These are phyloP conservation scores for Alitta virens DNA, from an alignment of 2,888 invertebrate genomes.

Conservation along the genomic window DNA sequence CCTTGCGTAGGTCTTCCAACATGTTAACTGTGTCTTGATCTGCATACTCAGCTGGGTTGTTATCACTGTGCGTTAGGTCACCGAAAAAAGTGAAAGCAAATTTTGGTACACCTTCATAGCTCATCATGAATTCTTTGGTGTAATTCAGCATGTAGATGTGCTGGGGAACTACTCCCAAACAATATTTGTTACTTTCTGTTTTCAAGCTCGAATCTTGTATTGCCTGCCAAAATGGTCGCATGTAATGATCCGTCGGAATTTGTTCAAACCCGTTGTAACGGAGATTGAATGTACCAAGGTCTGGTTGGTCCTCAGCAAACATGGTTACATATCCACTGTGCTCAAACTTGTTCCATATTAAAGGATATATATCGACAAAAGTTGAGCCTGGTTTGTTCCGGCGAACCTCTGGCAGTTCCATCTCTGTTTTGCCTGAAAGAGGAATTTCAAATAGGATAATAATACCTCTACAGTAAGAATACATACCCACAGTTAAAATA, in stretches of 20 bases:
- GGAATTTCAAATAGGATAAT: no score
- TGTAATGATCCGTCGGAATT: slow-evolving; percentile 52
- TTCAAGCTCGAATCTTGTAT: slow-evolving; percentile 10
- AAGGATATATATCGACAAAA: slow-evolving; percentile 39
- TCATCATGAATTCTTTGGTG: slow-evolving; percentile 41
- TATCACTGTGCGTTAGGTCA: slow-evolving; percentile 46
- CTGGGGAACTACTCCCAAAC: slow-evolving; percentile 42
- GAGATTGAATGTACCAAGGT: slow-evolving; percentile 44
- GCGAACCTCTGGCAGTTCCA: slow-evolving; percentile 23
- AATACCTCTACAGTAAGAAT: background rate
- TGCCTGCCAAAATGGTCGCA: slow-evolving; percentile 50
- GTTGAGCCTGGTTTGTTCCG: slow-evolving; percentile 19
- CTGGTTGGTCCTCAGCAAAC: slow-evolving; percentile 50
- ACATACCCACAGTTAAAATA: background rate
- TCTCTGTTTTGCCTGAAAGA: slow-evolving; percentile 22
- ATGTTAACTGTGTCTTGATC: slow-evolving; percentile 38
- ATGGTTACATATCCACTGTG: slow-evolving; percentile 47
- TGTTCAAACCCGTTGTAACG: slow-evolving; percentile 47
- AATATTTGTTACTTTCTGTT: slow-evolving; percentile 19
- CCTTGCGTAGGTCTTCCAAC: slow-evolving; percentile 31
- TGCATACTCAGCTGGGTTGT: slow-evolving; percentile 46
- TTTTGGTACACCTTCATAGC: slow-evolving; percentile 36
- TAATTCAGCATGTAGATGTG: slow-evolving; percentile 45
- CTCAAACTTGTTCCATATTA: slow-evolving; percentile 48
- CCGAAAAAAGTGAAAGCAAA: slow-evolving; percentile 45